Evolutionary conservation across 2,113 vertebrate genomes (phyloP), one percentile per base, ranked within the genome.

Genomic region (Mesitornis unicolor): DNA sequence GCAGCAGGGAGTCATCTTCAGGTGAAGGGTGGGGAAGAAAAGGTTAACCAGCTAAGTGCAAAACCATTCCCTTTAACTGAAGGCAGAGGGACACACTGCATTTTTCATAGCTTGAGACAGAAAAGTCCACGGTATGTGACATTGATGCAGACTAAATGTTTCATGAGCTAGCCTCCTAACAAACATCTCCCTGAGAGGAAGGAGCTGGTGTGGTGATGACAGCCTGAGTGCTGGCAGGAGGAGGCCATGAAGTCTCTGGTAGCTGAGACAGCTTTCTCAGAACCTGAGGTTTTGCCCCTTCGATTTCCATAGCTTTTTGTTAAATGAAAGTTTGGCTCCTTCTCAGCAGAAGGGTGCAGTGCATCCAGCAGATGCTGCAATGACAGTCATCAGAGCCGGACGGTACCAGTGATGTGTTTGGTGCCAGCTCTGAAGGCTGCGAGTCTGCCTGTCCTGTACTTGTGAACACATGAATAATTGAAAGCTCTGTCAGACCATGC

Each of bases 131-230:
- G 24, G n/a, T 10, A n/a, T 42, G 38, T 73, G 77, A 73, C 74
- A 84, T 4, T 57, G 93, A 82, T 68, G 45, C 40, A 79, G 78
- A 89, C 45, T 94, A 65, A 95, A 89, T 87, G 13, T 91, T 96
- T 90, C 67, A 93, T 73, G 53, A 82, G 45, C 47, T 51, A 51
- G 35, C 29, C 53, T 81, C 80, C 38, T 53, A 29, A 73, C 16
- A 59, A 63, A 48, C 8, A 7, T 36, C 9, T 81, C 16, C 48
- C 48, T 33, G 45, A 50, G 78, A 78, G 31, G 51, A 81, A 82
- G 53, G 35, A 60, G 48, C 31, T 87, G 74, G 22, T 0, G 0
- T 20, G 36, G 25, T 3, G 4, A 29, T 73, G 57, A 71, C 69
- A 84, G 63, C 73, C 59, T 4, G 7, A 76, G 38, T 28, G 50